Evolutionary conservation across 2,113 vertebrate species (phyloP).

Genomic region (Zosterops hypoxanthus): DNA sequence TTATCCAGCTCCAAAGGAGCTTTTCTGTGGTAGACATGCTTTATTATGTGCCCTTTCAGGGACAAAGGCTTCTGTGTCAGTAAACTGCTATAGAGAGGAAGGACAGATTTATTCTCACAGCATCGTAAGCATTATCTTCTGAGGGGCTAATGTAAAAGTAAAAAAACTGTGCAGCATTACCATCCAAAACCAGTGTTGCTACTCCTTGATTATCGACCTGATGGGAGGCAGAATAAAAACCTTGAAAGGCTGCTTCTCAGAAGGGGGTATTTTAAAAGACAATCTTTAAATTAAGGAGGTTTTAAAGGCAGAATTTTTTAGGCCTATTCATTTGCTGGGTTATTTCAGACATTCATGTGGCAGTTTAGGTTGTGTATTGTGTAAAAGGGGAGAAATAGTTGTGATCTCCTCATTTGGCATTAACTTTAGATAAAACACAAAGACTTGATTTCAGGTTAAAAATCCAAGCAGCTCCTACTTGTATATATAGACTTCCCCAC

Average conservation of each 20-base stretch:
- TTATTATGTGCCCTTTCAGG: slow-evolving; percentile 75
- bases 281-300: not conserved
- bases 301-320: not conserved
- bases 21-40: slow-evolving; percentile 69
- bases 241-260: slow-evolving; percentile 2
- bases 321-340: not conserved
- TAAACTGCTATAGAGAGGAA: slow-evolving; percentile 42
- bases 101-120: slow-evolving; percentile 63
- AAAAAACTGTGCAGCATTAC: slow-evolving; percentile 46
- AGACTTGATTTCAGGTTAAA: not conserved
- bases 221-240: slow-evolving; percentile 35
- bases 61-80: slow-evolving; percentile 72
- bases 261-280: not conserved
- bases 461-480: not conserved
- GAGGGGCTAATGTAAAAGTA: slow-evolving; percentile 44
- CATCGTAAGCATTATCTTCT: slow-evolving; percentile 58
- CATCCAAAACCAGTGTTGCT: not conserved
- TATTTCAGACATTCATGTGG: not conserved
- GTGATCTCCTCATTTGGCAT: not conserved
- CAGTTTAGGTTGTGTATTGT: not conserved
- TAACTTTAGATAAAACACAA: not conserved
- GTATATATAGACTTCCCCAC: not conserved
- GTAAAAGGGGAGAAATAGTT: not conserved
- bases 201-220: not conserved
- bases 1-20: slow-evolving; percentile 78